Evolutionary conservation across 2,888 invertebrate species (phyloP).

Genomic region (Drosophila neutralis): DNA sequence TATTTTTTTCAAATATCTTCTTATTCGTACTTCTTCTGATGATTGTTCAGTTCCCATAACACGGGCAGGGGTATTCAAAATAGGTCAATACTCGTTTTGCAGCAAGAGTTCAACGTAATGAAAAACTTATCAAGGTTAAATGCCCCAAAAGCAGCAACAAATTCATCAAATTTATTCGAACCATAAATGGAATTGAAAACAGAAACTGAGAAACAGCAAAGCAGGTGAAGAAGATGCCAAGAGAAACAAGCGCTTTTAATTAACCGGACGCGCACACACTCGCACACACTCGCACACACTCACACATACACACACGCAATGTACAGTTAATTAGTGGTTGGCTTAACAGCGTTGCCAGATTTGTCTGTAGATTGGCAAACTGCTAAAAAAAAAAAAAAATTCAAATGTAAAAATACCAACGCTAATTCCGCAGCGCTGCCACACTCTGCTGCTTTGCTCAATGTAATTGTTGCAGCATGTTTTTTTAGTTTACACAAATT

Average conservation of each 20-base stretch:
- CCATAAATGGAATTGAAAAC: conserved; percentile 34
- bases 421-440: conserved; percentile 25
- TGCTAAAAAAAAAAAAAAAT: background rate
- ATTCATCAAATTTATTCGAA: background rate
- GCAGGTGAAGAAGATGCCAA: conserved; percentile 51
- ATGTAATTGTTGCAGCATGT: background rate
- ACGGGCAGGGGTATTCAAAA: background rate
- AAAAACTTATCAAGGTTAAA: conserved; percentile 71
- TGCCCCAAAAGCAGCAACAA: conserved; percentile 40
- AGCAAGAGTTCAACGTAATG: conserved; percentile 66
- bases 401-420: background rate
- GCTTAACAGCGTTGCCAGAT: conserved; percentile 37
- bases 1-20: background rate
- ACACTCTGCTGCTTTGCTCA: conserved; percentile 8
- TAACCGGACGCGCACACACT: conserved; percentile 41
- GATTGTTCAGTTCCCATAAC: background rate
- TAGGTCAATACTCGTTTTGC: background rate
- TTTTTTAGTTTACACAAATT: conserved; percentile 1
- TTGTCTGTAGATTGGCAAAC: conserved; percentile 4
- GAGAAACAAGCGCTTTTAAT: conserved; percentile 66
- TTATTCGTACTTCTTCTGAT: background rate
- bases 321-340: conserved; percentile 36
- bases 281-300: conserved; percentile 6
- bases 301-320: conserved; percentile 2
- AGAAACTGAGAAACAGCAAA: conserved; percentile 26